Evolutionary conservation across 2,888 invertebrate species (phyloP), one percentile per base, ranked within the genome.

Genomic region (Cheilosia pagana): DNA sequence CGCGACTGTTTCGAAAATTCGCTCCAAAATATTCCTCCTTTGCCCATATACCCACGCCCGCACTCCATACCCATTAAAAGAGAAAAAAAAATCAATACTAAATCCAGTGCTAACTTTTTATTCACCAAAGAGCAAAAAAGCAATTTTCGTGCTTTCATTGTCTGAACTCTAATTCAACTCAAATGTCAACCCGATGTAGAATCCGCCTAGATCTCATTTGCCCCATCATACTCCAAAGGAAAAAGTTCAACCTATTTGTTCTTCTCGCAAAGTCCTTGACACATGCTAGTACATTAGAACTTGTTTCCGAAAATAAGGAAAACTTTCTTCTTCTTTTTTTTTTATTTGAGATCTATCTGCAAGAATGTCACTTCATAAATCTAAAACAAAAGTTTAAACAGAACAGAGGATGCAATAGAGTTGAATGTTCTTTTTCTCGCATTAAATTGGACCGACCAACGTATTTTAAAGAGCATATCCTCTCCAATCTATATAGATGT

Each of bases 361-460:
- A 45, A 60, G 14, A 45, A 45, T 35, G 63, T 63, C 35, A 35
- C 35, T 35, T 63, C n/a, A 63, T 63, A 50, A 63, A 50, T 63
- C 63, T 31, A 14, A 21, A 35, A 5, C 21, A 12, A 63, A 63
- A 50, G 50, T 63, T 63, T 21, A 14, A 6, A 45, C 8, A 16
- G 1, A 2, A 45, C 7, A 31, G 3, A 19, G 31, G 7, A 5
- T 43, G 31, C 19, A 62, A 48, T 14, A 31, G 48, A 48, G 35
- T 50, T 50, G n/a, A 35, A 63, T 35, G 48, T 14, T 21, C 21
- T 25, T 31, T 50, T 50, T 35, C 31, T 23, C 23, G 4, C 21
- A 63, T 28, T 50, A 62, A 62, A 62, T 48, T 62, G 12, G 14
- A n/a, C 12, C 12, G 3, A 25, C 1, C 21, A 35, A 21, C 39